Conservation (phyloP, 2,888 invertebrate genomes). For the Amiota communis region DNA sequence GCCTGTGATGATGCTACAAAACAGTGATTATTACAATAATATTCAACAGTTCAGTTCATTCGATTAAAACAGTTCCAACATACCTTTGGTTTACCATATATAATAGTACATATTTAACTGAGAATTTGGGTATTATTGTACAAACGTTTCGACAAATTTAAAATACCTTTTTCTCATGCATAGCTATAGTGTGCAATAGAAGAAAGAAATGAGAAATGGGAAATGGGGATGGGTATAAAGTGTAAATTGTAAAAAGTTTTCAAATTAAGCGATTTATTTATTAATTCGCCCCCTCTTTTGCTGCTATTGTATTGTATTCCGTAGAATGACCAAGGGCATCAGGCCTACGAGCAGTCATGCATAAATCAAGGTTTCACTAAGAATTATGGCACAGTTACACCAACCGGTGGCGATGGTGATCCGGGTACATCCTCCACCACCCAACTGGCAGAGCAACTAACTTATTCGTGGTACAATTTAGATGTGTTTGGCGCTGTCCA, state of each 20-base stretch:
- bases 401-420: constrained; percentile 35
- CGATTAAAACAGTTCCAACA: no score
- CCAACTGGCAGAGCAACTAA: constrained; percentile 73
- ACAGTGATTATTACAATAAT: no score
- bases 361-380: constrained; percentile 61
- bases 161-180: no score
- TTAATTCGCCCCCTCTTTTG: constrained; percentile 4
- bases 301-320: neutral
- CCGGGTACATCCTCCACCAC: constrained; percentile 30
- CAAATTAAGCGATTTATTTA: constrained; percentile 22
- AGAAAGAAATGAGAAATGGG: no score
- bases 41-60: no score
- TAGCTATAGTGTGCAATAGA: no score
- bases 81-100: no score
- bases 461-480: constrained; percentile 86
- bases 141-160: no score
- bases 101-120: no score
- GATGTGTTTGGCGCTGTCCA: constrained; percentile 82
- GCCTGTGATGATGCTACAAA: no score
- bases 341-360: constrained; percentile 61
- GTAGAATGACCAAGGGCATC: constrained; percentile 39
- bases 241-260: constrained; percentile 18
- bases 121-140: no score
- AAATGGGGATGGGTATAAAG: no score
- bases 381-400: constrained; percentile 67